Percentiles rank a stretch among this genome's conserved stretches.
phyloP scores from a whole-genome alignment of 2,113 vertebrate genomes.

The Pithys albifrons region DNA sequence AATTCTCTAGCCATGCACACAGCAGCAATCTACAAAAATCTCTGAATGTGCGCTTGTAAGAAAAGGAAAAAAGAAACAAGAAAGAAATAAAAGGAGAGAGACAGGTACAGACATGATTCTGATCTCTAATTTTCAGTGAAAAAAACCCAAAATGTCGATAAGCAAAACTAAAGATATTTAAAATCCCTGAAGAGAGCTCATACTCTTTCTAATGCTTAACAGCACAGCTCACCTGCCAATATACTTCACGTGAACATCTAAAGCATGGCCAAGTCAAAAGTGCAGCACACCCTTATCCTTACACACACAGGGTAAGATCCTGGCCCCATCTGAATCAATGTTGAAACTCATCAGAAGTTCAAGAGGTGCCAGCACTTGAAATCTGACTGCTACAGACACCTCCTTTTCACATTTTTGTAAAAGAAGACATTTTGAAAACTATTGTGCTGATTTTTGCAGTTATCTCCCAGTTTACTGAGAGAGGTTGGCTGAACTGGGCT shows the following conservation, averaged over 20 bases:
- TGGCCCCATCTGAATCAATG: neutral
- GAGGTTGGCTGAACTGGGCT: neutral
- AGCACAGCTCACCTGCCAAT: constrained; percentile 1
- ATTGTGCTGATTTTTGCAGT: constrained; percentile 8
- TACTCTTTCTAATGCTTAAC: neutral
- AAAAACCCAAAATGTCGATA: neutral
- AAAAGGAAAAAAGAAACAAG: neutral
- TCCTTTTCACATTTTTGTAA: neutral
- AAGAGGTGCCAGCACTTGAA: neutral
- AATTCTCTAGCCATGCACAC: neutral
- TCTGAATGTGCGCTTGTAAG: neutral
- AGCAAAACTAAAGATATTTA: neutral
- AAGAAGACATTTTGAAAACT: neutral
- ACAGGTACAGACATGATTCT: neutral
- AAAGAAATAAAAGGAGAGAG: neutral
- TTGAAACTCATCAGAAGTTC: neutral
- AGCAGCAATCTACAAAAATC: neutral
- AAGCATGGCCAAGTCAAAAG: neutral
- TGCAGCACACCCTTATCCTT: neutral
- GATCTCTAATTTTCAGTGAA: neutral
- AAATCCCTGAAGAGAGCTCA: constrained; percentile 31
- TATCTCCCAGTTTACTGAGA: neutral
- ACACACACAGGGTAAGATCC: neutral
- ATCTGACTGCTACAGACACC: neutral
- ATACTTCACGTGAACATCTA: constrained; percentile 1